Evolutionary conservation across 2,113 vertebrate species (phyloP).

Genomic region (Calidris pygmaea): DNA sequence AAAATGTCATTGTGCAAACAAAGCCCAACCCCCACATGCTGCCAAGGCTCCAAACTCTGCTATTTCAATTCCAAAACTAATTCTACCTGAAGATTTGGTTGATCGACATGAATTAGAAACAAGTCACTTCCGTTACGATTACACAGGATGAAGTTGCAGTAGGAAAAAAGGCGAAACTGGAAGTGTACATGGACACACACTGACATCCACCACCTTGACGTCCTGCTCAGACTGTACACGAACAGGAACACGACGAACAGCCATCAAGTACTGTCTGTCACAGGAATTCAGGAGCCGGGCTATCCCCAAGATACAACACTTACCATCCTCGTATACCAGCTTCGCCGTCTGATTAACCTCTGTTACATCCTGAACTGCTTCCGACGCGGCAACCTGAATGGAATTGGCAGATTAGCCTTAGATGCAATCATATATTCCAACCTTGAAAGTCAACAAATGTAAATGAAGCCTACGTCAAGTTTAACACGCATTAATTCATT

Average conservation of each 20-base stretch:
- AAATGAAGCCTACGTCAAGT: neutral
- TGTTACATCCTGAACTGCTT: conserved; percentile 60
- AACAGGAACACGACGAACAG: neutral
- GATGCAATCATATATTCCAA: neutral
- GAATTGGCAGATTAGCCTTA: conserved; percentile 27
- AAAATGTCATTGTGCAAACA: neutral
- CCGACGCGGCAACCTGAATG: conserved; percentile 83
- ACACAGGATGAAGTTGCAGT: neutral
- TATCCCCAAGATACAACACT: conserved; percentile 1
- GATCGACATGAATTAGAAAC: neutral
- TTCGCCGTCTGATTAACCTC: conserved; percentile 86
- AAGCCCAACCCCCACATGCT: neutral
- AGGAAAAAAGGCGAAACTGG: neutral
- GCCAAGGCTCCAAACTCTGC: neutral
- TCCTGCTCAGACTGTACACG: neutral
- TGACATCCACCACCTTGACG: neutral
- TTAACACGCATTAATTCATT: neutral
- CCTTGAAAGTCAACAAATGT: neutral
- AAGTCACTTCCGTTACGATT: accelerated
- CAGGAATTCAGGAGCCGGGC: neutral
- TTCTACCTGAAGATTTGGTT: neutral
- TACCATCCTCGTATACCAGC: conserved; percentile 95
- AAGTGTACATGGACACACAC: neutral
- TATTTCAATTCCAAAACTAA: neutral
- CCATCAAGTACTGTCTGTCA: neutral